Percentiles rank a stretch among this genome's conserved stretches.
phyloP scores from a whole-genome alignment of 2,888 invertebrate species.

The Drosophila picticornis region DNA sequence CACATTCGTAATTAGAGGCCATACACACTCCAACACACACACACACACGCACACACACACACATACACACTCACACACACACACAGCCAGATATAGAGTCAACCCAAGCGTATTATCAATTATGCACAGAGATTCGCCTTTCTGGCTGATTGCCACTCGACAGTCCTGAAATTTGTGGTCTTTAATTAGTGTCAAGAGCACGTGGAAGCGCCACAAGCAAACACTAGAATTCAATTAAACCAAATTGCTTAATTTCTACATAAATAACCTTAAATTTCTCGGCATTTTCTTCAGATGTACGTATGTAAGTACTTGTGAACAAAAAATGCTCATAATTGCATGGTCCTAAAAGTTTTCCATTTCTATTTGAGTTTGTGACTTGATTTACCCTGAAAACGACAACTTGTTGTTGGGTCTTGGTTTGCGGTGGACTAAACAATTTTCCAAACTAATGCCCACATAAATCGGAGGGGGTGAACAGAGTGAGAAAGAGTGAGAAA shows the following conservation, averaged over 20 bases:
- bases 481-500: not conserved
- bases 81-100: constrained; percentile 2
- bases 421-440: constrained; percentile 75
- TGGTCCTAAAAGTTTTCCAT: constrained; percentile 52
- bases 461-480: not conserved
- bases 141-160: constrained; percentile 53
- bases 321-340: constrained; percentile 68
- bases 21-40: not conserved
- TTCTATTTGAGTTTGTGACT: constrained; percentile 67
- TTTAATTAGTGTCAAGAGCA: constrained; percentile 61
- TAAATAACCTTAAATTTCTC: constrained; percentile 42
- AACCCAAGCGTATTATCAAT: constrained; percentile 59
- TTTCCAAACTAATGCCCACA: constrained; percentile 73
- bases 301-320: not conserved
- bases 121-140: constrained; percentile 54
- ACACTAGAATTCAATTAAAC: constrained; percentile 50
- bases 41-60: not conserved
- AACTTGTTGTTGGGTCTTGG: constrained; percentile 70
- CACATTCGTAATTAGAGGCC: constrained; percentile 60
- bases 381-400: constrained; percentile 50
- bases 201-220: constrained; percentile 12
- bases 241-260: constrained; percentile 46
- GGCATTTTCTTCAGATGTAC: constrained; percentile 11
- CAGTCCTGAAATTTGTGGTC: constrained; percentile 27
- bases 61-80: not conserved